Percentiles rank a stretch among this genome's conserved stretches.
phyloP scores from a whole-genome alignment of 1,140 invertebrate species.

The Ganaspis sp. region DNA sequence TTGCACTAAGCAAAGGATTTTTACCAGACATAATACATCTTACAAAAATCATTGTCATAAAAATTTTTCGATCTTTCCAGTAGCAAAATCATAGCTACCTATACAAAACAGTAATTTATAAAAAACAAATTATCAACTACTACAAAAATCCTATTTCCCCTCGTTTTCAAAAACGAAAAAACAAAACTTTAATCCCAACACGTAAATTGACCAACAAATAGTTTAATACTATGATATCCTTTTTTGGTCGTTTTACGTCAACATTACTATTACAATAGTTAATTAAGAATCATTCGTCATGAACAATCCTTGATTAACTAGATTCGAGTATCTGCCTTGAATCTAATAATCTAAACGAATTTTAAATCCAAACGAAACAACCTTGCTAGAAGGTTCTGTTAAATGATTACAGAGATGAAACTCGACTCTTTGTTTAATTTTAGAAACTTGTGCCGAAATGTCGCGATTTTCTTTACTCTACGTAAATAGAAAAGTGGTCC shows the following conservation, averaged over 20 bases:
- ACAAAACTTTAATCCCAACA: background rate
- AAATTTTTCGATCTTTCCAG: no score
- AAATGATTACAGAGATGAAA: background rate
- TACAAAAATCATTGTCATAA: background rate
- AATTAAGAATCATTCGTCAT: no score
- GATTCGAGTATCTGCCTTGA: background rate
- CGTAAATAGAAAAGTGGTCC: constrained; percentile 63
- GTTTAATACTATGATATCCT: background rate
- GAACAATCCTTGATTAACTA: background rate
- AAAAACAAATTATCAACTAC: no score
- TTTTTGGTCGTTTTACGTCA: background rate
- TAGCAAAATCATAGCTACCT: no score
- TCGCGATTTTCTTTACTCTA: constrained; percentile 39
- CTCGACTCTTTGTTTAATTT: constrained; percentile 13
- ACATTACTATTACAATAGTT: no score
- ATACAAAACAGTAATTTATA: no score
- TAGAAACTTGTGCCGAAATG: constrained; percentile 30
- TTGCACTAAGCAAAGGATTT: constrained; percentile 34
- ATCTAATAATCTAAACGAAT: background rate
- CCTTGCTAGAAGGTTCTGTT: background rate
- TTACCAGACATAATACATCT: background rate
- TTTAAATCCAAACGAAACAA: background rate
- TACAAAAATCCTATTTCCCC: no score
- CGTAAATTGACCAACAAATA: constrained; percentile 1
- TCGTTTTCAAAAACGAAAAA: no score